These are phyloP conservation scores for Poeciliopsis presidionis DNA, from an alignment of 2,797 vertebrate genomes.

Conservation along the genomic window DNA sequence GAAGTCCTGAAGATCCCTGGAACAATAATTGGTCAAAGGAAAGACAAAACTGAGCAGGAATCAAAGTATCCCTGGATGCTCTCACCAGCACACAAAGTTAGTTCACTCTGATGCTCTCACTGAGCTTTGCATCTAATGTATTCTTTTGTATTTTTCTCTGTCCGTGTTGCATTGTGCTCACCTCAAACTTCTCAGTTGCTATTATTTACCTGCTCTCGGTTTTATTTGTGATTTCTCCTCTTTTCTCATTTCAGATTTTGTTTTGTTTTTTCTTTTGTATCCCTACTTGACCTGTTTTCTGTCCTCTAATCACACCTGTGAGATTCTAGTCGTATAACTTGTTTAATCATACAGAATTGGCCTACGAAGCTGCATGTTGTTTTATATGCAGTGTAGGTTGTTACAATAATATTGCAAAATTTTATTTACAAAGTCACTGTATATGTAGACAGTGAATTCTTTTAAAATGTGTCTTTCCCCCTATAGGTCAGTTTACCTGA, in stretches of 20 bases:
- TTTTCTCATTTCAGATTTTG: neutral
- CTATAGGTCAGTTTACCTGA: slow-evolving; percentile 55
- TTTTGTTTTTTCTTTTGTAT: neutral
- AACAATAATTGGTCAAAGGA: slow-evolving; percentile 11
- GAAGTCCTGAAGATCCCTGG: slow-evolving; percentile 82
- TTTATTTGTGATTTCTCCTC: neutral
- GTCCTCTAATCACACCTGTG: neutral
- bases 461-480: slow-evolving; percentile 26
- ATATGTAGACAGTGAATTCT: neutral
- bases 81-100: slow-evolving; percentile 42
- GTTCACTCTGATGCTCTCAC: slow-evolving; percentile 11
- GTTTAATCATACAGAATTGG: neutral
- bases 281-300: neutral
- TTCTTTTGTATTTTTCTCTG: neutral
- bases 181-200: neutral
- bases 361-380: neutral
- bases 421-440: neutral
- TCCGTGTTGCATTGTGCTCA: neutral
- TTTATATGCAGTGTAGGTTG: neutral
- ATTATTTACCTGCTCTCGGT: neutral
- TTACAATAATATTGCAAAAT: neutral
- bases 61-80: slow-evolving; percentile 29
- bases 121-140: neutral
- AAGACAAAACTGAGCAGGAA: slow-evolving; percentile 21
- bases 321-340: neutral